These are phyloP conservation scores for Hystrix cristata DNA, from an alignment of 2,113 vertebrate species.

Conservation along the genomic window DNA sequence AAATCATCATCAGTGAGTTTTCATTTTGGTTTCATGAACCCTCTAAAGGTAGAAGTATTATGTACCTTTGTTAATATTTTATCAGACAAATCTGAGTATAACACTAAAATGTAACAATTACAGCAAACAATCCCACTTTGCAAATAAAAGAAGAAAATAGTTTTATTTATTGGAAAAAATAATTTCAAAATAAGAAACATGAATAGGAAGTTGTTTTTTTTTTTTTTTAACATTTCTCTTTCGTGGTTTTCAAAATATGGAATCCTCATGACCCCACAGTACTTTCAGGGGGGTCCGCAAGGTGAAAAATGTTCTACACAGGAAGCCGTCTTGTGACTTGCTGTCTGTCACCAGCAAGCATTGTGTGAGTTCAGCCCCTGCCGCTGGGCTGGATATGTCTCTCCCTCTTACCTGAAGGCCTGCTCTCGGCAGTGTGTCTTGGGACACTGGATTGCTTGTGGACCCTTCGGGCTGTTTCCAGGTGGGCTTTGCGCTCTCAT, in stretches of 20 bases:
- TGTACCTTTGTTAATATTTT: background rate
- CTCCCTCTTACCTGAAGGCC: too few relatives aligned
- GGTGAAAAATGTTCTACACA: background rate
- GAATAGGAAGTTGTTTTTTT: background rate
- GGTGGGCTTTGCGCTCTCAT: too few relatives aligned
- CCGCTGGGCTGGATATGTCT: too few relatives aligned
- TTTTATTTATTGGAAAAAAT: slow-evolving; percentile 26
- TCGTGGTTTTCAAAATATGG: background rate
- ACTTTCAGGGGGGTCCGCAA: background rate
- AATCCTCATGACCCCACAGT: background rate
- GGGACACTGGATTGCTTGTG: too few relatives aligned
- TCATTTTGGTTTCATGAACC: background rate
- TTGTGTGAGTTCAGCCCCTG: background rate
- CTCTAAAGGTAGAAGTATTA: background rate
- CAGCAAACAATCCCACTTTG: background rate
- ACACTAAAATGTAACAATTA: background rate
- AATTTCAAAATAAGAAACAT: background rate
- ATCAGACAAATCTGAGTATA: background rate
- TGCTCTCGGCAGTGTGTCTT: too few relatives aligned
- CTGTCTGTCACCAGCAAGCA: too few relatives aligned
- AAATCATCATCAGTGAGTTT: background rate
- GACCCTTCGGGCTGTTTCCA: too few relatives aligned
- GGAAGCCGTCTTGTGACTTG: too few relatives aligned
- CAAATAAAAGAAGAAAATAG: background rate
- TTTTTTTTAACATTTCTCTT: background rate